A percentile compares a stretch with the other conserved stretches of the same genome.
Evolutionary conservation across 30 jellyfish, hydroid and myxozoan species (phyloP).

Genomic region (Rhopilema esculentum): DNA sequence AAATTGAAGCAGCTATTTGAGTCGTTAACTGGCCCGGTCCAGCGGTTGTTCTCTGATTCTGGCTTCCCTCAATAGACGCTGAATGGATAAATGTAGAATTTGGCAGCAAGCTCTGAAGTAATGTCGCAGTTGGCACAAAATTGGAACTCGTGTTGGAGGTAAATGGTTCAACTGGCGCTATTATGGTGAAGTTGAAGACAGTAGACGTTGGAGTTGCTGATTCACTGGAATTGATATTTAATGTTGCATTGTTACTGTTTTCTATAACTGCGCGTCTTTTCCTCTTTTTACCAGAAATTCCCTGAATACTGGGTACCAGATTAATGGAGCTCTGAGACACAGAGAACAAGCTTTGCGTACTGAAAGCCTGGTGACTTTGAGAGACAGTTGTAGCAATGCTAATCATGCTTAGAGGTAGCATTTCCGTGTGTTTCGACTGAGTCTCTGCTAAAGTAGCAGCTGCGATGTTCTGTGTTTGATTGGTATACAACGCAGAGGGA

Average conservation of each 20-base stretch:
- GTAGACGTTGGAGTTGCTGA: no score
- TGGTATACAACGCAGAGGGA: not conserved
- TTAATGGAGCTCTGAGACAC: no score
- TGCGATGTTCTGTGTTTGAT: not conserved
- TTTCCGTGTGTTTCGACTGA: no score
- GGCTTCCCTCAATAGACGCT: not conserved
- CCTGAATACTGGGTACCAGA: no score
- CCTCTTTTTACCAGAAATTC: not conserved
- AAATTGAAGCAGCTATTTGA: not conserved
- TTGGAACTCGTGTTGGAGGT: not conserved
- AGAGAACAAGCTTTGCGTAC: no score
- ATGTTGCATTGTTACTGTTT: not conserved
- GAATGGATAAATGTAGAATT: not conserved
- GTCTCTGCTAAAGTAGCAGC: not conserved
- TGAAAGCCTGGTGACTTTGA: no score
- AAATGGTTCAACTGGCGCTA: not conserved
- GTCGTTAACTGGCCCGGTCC: not conserved
- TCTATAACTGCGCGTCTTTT: constrained; percentile 1
- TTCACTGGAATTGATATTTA: not conserved
- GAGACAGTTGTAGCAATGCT: no score
- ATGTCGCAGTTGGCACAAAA: not conserved
- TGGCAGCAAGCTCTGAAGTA: not conserved
- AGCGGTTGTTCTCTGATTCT: not conserved
- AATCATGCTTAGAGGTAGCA: no score
- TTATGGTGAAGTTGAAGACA: no score